phyloP scores from a whole-genome alignment of 2,888 invertebrate genomes.

The Chymomyza amoena region DNA sequence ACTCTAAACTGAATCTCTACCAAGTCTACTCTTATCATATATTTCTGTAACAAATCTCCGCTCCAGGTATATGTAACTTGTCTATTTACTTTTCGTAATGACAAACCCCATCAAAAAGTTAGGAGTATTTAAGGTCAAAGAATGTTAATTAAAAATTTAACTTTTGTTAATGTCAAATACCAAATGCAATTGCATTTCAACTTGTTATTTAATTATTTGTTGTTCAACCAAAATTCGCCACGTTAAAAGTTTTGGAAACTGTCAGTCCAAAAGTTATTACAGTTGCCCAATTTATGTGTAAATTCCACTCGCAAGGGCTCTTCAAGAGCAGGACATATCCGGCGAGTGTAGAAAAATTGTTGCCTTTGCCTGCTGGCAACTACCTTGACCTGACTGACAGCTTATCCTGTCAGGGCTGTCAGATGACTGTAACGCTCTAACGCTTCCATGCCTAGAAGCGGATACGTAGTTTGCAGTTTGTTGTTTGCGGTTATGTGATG shows the following conservation, averaged over 20 bases:
- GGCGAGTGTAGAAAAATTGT: not conserved
- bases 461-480: not conserved
- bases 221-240: not conserved
- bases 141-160: not conserved
- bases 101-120: no score
- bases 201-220: not conserved
- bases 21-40: no score
- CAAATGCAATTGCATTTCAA: not conserved
- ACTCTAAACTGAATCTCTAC: no score
- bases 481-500: not conserved
- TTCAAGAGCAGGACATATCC: not conserved
- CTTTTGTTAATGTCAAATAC: not conserved
- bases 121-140: not conserved
- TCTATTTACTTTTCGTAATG: no score
- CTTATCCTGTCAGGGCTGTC: not conserved
- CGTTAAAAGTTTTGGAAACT: not conserved
- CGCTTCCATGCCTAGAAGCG: not conserved
- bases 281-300: slow-evolving; percentile 26
- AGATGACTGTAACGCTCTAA: not conserved
- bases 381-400: slow-evolving; percentile 50
- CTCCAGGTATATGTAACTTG: no score
- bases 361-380: slow-evolving; percentile 13
- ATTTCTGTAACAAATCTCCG: no score
- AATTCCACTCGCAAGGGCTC: slow-evolving; percentile 27
- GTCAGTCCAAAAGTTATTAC: not conserved